Base-by-base conservation (phyloP, 1,140 invertebrate species). In the Drosophila neocordata region DNA sequence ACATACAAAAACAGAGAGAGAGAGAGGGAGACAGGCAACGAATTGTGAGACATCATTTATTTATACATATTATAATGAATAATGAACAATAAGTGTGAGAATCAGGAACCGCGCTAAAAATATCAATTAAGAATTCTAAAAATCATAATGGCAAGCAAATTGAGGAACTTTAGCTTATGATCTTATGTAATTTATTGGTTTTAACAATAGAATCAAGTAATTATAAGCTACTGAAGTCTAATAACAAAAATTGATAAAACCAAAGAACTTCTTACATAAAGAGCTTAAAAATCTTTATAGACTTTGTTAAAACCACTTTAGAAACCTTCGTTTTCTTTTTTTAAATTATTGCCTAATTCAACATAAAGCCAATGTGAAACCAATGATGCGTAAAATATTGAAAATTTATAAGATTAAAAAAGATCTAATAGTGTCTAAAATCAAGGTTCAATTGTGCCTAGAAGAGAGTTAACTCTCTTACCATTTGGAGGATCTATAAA, bases 61-160 rank as follows among this genome's bases (percentile, higher is more conserved):
- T 87, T 79, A 88, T 31, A 31, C 27, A 31, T 82, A 73, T 79
- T 88, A 48, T 56, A 56, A 56, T 34, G n/a, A 56, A 15, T 27
- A 34, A 31, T 56, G 27, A 56, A 56, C 53, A 56, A 56, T 56
- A 56, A 56, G 27, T 56, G 53, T 56, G 53, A 56, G 53, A 34
- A 56, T 56, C 53, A 56, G 53, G 53, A 56, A 56, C 53, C 15
- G 27, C 27, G 24, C 31, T 56, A 34, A 34, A 34, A 34, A 11
- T 34, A 34, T 56, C 53, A 56, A 56, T 56, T 56, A 35, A 35
- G 53, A 56, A 15, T 56, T 56, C 53, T 48, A 48, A 48, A 56
- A 34, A 18, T 56, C 53, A 56, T 48, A 48, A 48, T 48, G 41
- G 15, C 27, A 15, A 35, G 53, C 24, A 34, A 34, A 34, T 18